Evolutionary conservation across 2,888 invertebrate genomes (phyloP), one percentile per base, ranked within the genome.

Genomic region (Gastracanthus pulcherrimus): DNA sequence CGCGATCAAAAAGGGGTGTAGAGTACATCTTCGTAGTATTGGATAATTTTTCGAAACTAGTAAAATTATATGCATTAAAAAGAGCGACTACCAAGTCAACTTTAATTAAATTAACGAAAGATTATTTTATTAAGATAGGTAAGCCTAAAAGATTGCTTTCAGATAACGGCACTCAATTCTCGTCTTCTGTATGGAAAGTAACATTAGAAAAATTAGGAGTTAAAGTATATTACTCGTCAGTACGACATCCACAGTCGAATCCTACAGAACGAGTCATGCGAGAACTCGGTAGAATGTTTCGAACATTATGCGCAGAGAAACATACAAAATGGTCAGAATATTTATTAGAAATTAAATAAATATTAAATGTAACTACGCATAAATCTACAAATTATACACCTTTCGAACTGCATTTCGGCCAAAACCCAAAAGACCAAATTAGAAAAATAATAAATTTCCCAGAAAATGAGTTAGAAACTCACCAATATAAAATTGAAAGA

Each of bases 121-220:
- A 80, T 19, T 64, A 81, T 19, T 31, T 85, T 55, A 26, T 13
- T 7, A 26, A 45, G 0, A 62, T 71, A 16, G 84, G 84, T 0
- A 80, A 82, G 31, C 85, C 86, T 13, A 82, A 81, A 9, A 51
- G 77, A 5, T 55, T 89, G 0, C 83, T 87, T 3, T 76, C 84
- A 26, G 89, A 89, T 62, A 88, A 89, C 76, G 87, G 88, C 0
- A 72, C 83, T 0, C 87, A 88, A 64, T 88, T 84, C 58, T 81
- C 64, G 5, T 67, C 81, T 6, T 4, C 6, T 23, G 23, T 34
- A 16, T 51, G 38, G 36, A 72, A 16, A 23, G 36, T 60, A 23
- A 11, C 13, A n/a, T 48, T 36, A 31, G 19, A 70, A 23, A 19
- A 41, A 6, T n/a, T 6, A 41, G 41, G 26, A n/a, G 26, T 41